Evolutionary conservation across 2,113 vertebrate species (phyloP).

Genomic region (Leucopsar rothschildi): DNA sequence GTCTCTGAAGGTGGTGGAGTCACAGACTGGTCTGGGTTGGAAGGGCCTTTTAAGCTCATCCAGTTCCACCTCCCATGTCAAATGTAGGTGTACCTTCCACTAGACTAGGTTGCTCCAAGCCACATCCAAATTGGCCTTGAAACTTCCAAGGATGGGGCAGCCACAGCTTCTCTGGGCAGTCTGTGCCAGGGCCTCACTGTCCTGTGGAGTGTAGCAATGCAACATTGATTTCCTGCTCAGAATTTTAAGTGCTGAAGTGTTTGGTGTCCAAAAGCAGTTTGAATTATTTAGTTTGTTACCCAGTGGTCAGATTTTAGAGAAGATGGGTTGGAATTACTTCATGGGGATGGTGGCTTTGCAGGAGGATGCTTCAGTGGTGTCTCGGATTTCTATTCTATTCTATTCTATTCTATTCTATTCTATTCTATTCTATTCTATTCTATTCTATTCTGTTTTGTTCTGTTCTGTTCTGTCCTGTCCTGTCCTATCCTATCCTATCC

Average conservation of each 20-base stretch:
- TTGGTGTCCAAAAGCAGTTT: background rate
- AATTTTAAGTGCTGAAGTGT: background rate
- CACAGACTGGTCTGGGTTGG: background rate
- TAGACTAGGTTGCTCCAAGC: background rate
- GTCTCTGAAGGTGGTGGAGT: background rate
- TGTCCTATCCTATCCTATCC: background rate
- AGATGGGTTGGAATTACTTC: background rate
- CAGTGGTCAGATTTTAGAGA: background rate
- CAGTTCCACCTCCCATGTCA: background rate
- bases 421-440: fast-evolving
- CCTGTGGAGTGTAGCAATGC: background rate
- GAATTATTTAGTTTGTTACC: background rate
- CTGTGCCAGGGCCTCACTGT: background rate
- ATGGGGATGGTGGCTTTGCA: background rate
- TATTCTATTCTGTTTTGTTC: fast-evolving
- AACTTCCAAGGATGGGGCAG: background rate
- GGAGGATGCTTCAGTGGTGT: background rate
- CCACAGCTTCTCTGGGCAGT: background rate
- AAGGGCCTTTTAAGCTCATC: background rate
- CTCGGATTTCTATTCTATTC: background rate
- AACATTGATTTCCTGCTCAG: background rate
- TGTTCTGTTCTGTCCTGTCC: background rate
- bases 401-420: fast-evolving
- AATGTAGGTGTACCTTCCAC: background rate
- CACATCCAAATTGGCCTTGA: background rate